Evolutionary conservation across 2,797 vertebrate species (phyloP), one percentile per base, ranked within the genome.

Genomic region (Microtus californicus): DNA sequence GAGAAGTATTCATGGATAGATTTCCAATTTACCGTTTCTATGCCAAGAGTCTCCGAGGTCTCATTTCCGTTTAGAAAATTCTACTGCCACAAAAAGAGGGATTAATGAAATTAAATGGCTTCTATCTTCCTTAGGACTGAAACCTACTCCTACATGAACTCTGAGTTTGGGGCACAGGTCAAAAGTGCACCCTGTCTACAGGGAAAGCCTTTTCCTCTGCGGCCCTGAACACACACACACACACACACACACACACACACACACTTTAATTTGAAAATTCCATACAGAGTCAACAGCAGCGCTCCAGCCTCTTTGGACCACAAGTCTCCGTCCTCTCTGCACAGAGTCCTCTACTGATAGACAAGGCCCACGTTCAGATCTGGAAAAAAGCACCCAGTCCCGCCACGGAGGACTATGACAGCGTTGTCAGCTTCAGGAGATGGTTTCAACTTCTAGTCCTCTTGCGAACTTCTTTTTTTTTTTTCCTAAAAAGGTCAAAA

Each of bases 21-120:
- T 31, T 91, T 95, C 94, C 95, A 85, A 97, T 95, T 97, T 90
- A 51, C 21, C 13, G 21, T 92, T 95, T 85, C 71, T 92, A 61
- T 78, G 92, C 71, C 40, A 56, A 40, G 59, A 19, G 94, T 87
- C 95, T 98, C 95, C 83, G 14, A 63, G 48, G 90, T 93, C 96
- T 96, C 90, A 15, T 79, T 95, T 97, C 74, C 48, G 0, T 80
- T 94, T 73, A 96, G 87, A 81, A 95, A 95, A 97, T 79, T 93
- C 91, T 25, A 10, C 61, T 61, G 51, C n/a, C 31, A 9, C 78
- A 74, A 86, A 96, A 96, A 51, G 83, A 92, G 78, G 90, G n/a
- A 73, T 93, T 93, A 94, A 93, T 95, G 89, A 97, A 97, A 95
- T 91, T 87, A 93, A 94, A 78, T 45, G 43, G 54, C 54, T 61